Conservation (phyloP, 2,797 vertebrate species). For the Siniperca obscura region DNA sequence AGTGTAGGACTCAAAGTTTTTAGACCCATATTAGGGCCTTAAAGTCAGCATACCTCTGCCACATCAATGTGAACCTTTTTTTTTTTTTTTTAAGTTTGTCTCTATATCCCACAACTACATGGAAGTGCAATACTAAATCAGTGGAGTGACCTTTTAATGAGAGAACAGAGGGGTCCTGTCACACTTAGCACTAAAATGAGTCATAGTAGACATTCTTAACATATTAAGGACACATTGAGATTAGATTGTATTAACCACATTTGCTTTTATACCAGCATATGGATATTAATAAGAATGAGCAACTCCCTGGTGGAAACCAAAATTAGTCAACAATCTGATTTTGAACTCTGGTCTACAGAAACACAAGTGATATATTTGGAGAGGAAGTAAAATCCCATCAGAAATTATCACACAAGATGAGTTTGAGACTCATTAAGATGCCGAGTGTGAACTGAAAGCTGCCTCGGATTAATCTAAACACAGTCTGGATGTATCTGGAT, state of each 20-base stretch:
- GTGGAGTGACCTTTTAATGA: neutral
- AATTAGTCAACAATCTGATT: neutral
- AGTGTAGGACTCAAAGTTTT: neutral
- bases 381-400: neutral
- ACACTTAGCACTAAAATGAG: neutral
- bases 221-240: neutral
- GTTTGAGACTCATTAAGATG: neutral
- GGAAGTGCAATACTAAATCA: neutral
- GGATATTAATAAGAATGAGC: neutral
- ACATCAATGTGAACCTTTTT: neutral
- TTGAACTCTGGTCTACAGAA: slow-evolving; percentile 9
- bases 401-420: neutral
- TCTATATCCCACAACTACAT: too few species aligned
- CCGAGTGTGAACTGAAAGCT: neutral
- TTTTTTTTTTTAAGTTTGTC: neutral
- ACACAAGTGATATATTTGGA: neutral
- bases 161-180: neutral
- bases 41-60: neutral
- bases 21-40: neutral
- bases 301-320: neutral
- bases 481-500: slow-evolving; percentile 2
- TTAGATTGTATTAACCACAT: neutral
- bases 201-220: neutral
- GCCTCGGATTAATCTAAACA: slow-evolving; percentile 1
- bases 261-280: neutral